Base-by-base conservation (phyloP, 2,797 vertebrate species). In the Scyliorhinus canicula region DNA sequence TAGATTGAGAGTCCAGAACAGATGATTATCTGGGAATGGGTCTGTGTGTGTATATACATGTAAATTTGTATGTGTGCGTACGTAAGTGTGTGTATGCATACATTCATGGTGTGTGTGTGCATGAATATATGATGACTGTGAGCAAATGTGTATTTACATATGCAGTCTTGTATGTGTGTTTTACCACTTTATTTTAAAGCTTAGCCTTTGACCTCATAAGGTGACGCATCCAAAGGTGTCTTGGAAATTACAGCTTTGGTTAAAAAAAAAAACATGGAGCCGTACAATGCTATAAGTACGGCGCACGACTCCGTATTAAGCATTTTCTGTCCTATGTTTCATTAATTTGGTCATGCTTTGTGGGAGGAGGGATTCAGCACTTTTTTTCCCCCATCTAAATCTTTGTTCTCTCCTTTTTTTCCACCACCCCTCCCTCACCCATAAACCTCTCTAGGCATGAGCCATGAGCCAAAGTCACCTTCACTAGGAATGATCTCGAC, bases 401-500 rank as follows among this genome's bases (percentile, higher is more conserved):
- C 67, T 95, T 95, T 96, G 86, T 95, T 0, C 95, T 0, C 47
- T 93, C 95, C 96, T 95, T 96, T 97, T 96, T 96, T 97, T 95
- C 28, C 28, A 0, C 28, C 28, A 8, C 67, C 69, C 26, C 28
- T 3, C 69, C 69, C 69, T 12, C 69, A 9, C 26, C 67, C 28
- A 11, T 31, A 9, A 74, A 74, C 28, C 31, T 11, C n/a, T 96
- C 90, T 98, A 99, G 99, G 99, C 98, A 99, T 99, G 99, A 99
- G 98, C 99, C 99, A 99, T 99, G 99, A 99, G 98, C 98, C 99
- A 98, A 99, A 99, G 98, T 99, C 99, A 96, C 99, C 99, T 98
- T 99, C 99, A 95, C 97, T 99, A 99, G 99, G 99, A 98, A 99
- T 99, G 99, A 99, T 99, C 97, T 99, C 99, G 97, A 99, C 99